Percentiles rank a stretch among this genome's conserved stretches.
Conservation (phyloP, 30 jellyfish, hydroid and myxozoan genomes). For the Euphysa ruthae region DNA sequence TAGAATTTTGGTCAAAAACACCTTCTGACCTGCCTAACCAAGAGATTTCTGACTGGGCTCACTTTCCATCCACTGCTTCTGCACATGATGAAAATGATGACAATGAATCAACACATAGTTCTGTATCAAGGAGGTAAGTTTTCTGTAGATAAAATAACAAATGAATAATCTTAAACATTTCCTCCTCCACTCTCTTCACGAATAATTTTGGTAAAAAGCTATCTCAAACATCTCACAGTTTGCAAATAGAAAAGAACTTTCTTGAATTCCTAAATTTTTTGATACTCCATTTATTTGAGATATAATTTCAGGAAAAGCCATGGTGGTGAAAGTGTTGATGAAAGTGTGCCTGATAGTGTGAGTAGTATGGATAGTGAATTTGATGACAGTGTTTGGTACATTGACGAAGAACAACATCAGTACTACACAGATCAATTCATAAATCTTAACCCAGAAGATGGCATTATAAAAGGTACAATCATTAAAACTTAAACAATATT, state of each 20-base stretch:
- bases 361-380: constrained; percentile 54
- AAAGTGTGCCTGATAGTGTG: constrained; percentile 53
- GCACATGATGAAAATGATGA: not conserved
- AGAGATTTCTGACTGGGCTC: constrained; percentile 27
- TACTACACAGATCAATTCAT: constrained; percentile 78
- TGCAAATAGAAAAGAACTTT: too few species aligned
- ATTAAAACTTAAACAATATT: not conserved
- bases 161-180: not conserved
- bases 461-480: constrained; percentile 76
- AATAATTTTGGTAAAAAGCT: too few species aligned
- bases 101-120: not conserved
- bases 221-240: too few species aligned
- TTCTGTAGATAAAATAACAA: not conserved
- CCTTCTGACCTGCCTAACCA: too few species aligned
- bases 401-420: constrained; percentile 69
- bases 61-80: constrained; percentile 13
- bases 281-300: too few species aligned
- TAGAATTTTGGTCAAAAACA: too few species aligned
- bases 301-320: constrained; percentile 24
- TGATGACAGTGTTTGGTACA: constrained; percentile 68
- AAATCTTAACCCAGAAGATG: constrained; percentile 65
- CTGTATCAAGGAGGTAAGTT: not conserved
- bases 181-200: too few species aligned
- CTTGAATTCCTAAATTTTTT: too few species aligned
- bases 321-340: constrained; percentile 35